Conservation (phyloP, 2,888 invertebrate genomes). For the Phalangium opilio region DNA sequence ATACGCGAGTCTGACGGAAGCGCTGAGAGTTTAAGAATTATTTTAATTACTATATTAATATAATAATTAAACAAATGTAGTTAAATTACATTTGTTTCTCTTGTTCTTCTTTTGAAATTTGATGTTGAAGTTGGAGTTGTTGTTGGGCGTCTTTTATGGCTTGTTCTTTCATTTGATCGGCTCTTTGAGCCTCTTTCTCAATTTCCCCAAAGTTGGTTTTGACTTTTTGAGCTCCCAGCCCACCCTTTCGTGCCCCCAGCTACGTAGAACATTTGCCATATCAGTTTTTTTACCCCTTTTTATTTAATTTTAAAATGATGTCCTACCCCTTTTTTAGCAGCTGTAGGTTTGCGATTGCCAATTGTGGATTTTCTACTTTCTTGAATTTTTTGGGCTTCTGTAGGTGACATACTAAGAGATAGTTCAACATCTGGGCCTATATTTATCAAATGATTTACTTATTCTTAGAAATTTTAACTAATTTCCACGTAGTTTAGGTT, state of each 20-base stretch:
- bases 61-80: not conserved
- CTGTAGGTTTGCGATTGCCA: constrained; percentile 48
- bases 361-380: constrained; percentile 49
- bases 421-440: constrained; percentile 37
- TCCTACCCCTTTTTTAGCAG: constrained; percentile 51
- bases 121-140: constrained; percentile 32
- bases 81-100: constrained; percentile 37
- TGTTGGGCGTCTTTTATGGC: constrained; percentile 34
- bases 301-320: constrained; percentile 3
- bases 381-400: constrained; percentile 26
- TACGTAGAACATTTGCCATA: constrained; percentile 28
- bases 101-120: constrained; percentile 41
- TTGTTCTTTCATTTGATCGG: constrained; percentile 52
- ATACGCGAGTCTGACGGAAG: constrained; percentile 48
- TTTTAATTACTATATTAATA: not conserved
- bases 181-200: constrained; percentile 72
- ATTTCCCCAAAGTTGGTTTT: constrained; percentile 88
- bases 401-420: constrained; percentile 32
- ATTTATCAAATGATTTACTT: not conserved
- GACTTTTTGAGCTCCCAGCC: constrained; percentile 89
- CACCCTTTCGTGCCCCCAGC: constrained; percentile 71
- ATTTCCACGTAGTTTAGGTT: not conserved
- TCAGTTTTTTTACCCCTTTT: not conserved
- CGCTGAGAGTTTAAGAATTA: constrained; percentile 16
- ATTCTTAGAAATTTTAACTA: no score